Conservation (phyloP, 2,797 vertebrate species). For the Hapalemur alaotrensis region DNA sequence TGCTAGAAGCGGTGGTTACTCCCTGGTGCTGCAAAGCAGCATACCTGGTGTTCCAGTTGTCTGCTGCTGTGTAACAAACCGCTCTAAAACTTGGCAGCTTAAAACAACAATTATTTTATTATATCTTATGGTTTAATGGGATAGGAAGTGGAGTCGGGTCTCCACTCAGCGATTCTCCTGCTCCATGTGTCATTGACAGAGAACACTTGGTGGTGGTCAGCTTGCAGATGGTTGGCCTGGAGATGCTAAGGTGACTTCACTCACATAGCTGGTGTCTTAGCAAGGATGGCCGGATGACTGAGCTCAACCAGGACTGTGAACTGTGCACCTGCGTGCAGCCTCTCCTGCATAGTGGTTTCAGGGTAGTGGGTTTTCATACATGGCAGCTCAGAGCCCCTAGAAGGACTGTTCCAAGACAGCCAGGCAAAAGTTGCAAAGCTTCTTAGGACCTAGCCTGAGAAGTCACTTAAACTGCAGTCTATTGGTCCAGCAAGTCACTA, state of each 20-base stretch:
- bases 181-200: not conserved
- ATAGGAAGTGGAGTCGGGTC: not conserved
- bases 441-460: not conserved
- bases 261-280: not conserved
- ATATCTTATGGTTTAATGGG: not conserved
- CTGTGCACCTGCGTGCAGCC: no score
- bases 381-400: not conserved
- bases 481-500: not conserved
- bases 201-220: not conserved
- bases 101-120: not conserved
- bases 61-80: not conserved
- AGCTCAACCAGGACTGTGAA: not conserved
- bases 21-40: not conserved
- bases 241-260: not conserved
- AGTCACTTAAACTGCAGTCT: not conserved
- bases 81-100: not conserved
- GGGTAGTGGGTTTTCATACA: not conserved
- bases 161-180: not conserved
- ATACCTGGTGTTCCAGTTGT: not conserved
- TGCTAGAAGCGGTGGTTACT: not conserved
- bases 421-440: not conserved
- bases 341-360: not conserved
- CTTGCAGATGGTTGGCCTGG: not conserved
- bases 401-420: not conserved
- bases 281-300: not conserved